phyloP scores from a whole-genome alignment of 2,888 invertebrate species.

The Polymixis lichenea region DNA sequence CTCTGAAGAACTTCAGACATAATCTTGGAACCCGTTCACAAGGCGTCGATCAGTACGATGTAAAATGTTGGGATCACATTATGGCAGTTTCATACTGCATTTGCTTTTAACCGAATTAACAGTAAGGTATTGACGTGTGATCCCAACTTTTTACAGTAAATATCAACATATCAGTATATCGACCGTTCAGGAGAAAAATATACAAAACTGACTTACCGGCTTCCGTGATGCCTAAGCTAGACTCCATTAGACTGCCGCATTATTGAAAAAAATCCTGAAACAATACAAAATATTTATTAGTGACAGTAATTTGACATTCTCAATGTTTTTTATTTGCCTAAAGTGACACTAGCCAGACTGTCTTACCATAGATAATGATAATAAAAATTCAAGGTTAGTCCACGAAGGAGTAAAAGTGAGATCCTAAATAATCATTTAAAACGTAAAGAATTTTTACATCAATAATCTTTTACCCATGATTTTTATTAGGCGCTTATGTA shows the following conservation, averaged over 20 bases:
- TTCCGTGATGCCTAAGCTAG: constrained; percentile 85
- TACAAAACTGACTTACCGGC: constrained; percentile 80
- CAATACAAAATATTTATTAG: constrained; percentile 67
- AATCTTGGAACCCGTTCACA: not conserved
- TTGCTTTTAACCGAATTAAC: not conserved
- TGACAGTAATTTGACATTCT: not conserved
- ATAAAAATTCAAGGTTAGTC: not conserved
- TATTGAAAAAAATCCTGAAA: constrained; percentile 88
- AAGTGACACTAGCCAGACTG: not conserved
- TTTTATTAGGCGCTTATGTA: no score
- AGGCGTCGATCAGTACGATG: no score
- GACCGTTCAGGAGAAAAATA: constrained; percentile 4
- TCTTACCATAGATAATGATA: not conserved
- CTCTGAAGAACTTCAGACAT: not conserved
- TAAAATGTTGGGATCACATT: not conserved
- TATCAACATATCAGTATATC: not conserved
- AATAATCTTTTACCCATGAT: no score
- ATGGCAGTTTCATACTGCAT: not conserved
- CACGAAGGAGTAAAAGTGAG: not conserved
- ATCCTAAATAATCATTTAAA: not conserved
- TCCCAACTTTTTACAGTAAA: not conserved
- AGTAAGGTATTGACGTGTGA: not conserved
- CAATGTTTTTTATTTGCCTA: no score
- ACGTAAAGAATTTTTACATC: not conserved
- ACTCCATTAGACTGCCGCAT: constrained; percentile 87